Evolutionary conservation across 2,113 vertebrate species (phyloP).

Genomic region (Macheiramphus alcinus): DNA sequence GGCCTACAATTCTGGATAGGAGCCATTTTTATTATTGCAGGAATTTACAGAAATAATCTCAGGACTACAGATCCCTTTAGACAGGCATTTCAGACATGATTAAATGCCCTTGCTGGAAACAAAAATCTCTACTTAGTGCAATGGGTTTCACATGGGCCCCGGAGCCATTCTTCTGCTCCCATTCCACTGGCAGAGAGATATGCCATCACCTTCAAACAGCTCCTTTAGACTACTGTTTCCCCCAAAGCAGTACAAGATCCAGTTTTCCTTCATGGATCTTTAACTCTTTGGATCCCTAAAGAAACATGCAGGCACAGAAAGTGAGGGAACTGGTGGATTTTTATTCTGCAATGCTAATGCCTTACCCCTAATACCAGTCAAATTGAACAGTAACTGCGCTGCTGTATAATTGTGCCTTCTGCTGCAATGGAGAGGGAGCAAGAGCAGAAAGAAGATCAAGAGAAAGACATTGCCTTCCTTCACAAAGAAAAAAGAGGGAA

Average conservation of each 20-base stretch:
- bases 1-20: background rate
- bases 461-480: background rate
- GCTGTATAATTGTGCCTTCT: background rate
- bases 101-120: constrained; percentile 41
- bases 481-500: background rate
- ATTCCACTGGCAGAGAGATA: background rate
- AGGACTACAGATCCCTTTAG: constrained; percentile 26
- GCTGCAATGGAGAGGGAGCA: background rate
- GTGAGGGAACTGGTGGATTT: background rate
- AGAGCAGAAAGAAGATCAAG: background rate
- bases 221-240: background rate
- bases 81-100: constrained; percentile 47
- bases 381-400: background rate
- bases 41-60: constrained; percentile 33
- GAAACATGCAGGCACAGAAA: background rate
- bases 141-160: constrained; percentile 17
- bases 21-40: constrained; percentile 26
- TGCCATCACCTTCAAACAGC: background rate
- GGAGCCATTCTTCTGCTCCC: constrained; percentile 9
- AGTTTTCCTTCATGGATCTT: background rate
- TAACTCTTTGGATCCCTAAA: constrained; percentile 6
- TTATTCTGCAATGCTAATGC: background rate
- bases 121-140: constrained; percentile 24
- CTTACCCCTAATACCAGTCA: background rate
- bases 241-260: background rate